phyloP scores from a whole-genome alignment of 2,113 vertebrate genomes.

The Trinectes maculatus region DNA sequence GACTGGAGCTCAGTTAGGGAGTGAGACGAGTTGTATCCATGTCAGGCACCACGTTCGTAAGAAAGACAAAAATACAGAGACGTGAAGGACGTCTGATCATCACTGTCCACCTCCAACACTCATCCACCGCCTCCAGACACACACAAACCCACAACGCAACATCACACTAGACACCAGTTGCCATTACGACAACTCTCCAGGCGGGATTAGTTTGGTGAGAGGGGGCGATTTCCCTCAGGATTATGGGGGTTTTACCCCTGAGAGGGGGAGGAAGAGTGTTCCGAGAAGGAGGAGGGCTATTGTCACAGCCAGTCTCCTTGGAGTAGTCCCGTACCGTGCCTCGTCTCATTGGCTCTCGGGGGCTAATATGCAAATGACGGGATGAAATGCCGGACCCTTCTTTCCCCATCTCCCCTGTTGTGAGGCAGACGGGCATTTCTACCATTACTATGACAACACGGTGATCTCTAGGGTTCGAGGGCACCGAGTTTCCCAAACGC shows the following conservation, averaged over 20 bases:
- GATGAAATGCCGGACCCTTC: conserved; percentile 70
- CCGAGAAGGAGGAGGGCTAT: conserved; percentile 59
- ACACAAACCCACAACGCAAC: background rate
- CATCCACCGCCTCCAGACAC: conserved; percentile 29
- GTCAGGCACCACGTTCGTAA: conserved; percentile 73
- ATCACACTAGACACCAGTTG: conserved; percentile 1
- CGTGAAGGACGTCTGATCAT: conserved; percentile 46
- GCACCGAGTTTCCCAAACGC: conserved; percentile 56
- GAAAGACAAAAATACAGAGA: conserved; percentile 52
- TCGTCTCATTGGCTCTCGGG: conserved; percentile 77
- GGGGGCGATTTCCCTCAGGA: conserved; percentile 69
- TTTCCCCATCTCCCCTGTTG: conserved; percentile 67
- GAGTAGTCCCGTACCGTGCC: conserved; percentile 66
- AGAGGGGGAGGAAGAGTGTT: conserved; percentile 55
- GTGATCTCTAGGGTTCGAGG: conserved; percentile 67
- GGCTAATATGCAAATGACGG: conserved; percentile 77
- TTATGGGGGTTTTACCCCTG: conserved; percentile 61
- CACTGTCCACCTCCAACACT: conserved; percentile 23
- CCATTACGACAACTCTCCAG: conserved; percentile 40
- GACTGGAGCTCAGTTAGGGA: conserved; percentile 24
- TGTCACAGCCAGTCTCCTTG: conserved; percentile 76
- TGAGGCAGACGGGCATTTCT: conserved; percentile 70
- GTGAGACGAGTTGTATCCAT: conserved; percentile 44
- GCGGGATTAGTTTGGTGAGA: conserved; percentile 43
- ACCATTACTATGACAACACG: conserved; percentile 78